A percentile compares a stretch with the other conserved stretches of the same genome.
phyloP scores from a whole-genome alignment of 2,888 invertebrate genomes.

The Portevinia maculata region DNA sequence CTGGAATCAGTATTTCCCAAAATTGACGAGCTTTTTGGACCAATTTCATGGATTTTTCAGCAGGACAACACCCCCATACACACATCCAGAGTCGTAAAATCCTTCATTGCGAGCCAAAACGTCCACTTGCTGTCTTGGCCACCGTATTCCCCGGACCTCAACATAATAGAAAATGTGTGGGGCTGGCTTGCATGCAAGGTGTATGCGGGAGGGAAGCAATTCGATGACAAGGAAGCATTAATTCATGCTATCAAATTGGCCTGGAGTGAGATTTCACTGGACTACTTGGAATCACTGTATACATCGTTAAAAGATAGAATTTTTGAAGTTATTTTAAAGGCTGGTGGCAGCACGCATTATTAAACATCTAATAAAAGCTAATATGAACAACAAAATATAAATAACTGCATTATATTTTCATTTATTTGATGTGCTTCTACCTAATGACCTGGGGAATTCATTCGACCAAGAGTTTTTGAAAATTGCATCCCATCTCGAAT shows the following conservation, averaged over 20 bases:
- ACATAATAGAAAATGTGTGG: slow-evolving; percentile 60
- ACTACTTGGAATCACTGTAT: background rate
- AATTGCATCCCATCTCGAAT: no score
- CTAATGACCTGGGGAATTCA: no score
- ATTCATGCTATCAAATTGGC: no score
- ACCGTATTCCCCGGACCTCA: slow-evolving; percentile 56
- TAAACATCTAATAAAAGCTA: no score
- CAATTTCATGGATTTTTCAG: slow-evolving; percentile 56
- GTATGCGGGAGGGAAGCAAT: slow-evolving; percentile 52
- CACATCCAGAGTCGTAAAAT: slow-evolving; percentile 49
- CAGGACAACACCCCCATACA: slow-evolving; percentile 58
- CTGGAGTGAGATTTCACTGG: no score
- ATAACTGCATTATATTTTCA: no score
- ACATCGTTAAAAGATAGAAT: background rate
- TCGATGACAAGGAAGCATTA: slow-evolving; percentile 38
- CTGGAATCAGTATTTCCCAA: slow-evolving; percentile 53
- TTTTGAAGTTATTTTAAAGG: background rate
- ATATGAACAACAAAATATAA: no score
- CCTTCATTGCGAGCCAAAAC: slow-evolving; percentile 50
- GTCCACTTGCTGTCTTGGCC: slow-evolving; percentile 44
- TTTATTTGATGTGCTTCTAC: no score
- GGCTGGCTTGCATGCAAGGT: slow-evolving; percentile 40
- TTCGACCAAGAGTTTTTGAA: no score
- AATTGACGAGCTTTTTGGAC: slow-evolving; percentile 50
- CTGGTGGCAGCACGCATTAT: background rate